Percentiles rank a stretch among this genome's conserved stretches.
These are phyloP conservation scores for Spodoptera litura DNA, from an alignment of 1,140 invertebrate genomes.

Conservation along the genomic window DNA sequence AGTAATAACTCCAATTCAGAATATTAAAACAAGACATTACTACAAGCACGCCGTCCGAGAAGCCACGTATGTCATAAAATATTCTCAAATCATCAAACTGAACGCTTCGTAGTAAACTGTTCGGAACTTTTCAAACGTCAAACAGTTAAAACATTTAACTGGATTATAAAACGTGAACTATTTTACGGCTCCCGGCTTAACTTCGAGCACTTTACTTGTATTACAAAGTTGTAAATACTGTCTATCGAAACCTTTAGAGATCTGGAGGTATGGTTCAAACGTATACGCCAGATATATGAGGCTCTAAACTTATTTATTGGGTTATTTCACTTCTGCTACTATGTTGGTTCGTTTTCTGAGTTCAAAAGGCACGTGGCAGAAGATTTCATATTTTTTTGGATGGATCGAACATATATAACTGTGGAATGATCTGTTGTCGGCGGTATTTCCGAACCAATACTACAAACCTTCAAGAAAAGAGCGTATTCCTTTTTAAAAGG, in stretches of 20 bases:
- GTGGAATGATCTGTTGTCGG: too few species aligned
- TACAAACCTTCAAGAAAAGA: too few species aligned
- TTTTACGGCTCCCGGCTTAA: slow-evolving; percentile 31
- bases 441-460: too few species aligned
- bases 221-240: slow-evolving; percentile 24
- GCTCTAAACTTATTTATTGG: background rate
- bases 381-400: too few species aligned
- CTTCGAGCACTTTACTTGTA: slow-evolving; percentile 3
- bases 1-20: too few species aligned
- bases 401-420: too few species aligned
- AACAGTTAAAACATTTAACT: slow-evolving; percentile 8
- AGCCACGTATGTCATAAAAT: slow-evolving; percentile 6
- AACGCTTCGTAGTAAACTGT: background rate
- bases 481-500: too few species aligned
- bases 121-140: slow-evolving; percentile 2
- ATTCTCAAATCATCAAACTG: slow-evolving; percentile 26
- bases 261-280: background rate
- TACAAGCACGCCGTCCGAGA: background rate
- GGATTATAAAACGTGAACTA: slow-evolving; percentile 31
- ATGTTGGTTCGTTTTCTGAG: background rate
- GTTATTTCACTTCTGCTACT: background rate
- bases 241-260: slow-evolving; percentile 11
- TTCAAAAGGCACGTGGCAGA: too few species aligned
- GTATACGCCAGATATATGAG: slow-evolving; percentile 1
- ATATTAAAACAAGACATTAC: too few species aligned